These are phyloP conservation scores for Xylocopa sonorina DNA, from an alignment of 1,140 invertebrate species.

Conservation along the genomic window DNA sequence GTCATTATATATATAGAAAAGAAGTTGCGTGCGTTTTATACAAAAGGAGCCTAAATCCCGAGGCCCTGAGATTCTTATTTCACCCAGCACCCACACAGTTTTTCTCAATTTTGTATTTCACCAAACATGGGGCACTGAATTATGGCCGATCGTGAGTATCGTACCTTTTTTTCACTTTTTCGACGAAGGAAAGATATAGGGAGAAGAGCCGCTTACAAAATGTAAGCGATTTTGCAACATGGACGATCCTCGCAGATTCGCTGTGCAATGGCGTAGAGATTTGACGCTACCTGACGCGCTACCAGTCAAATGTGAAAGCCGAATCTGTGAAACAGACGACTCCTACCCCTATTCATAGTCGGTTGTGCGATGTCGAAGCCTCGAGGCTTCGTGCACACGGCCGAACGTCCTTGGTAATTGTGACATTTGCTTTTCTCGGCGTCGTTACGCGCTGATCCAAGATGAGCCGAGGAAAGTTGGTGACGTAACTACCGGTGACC, in stretches of 20 bases:
- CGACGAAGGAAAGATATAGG: background rate
- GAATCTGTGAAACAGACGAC: conserved; percentile 18
- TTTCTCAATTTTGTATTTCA: too few species aligned
- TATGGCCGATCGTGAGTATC: background rate
- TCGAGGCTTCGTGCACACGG: conserved; percentile 46
- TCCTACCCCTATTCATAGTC: conserved; percentile 3
- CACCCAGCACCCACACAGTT: too few species aligned
- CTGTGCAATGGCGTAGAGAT: conserved; percentile 22
- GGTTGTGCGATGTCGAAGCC: conserved; percentile 40
- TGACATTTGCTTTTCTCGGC: conserved; percentile 77
- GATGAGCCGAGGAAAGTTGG: conserved; percentile 59
- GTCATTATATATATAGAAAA: too few species aligned
- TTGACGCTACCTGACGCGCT: background rate
- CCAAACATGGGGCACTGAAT: too few species aligned
- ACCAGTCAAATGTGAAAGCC: conserved; percentile 53
- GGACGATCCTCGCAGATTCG: background rate
- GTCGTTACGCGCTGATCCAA: conserved; percentile 26
- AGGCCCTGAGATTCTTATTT: too few species aligned
- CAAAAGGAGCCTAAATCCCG: too few species aligned
- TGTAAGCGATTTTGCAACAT: conserved; percentile 17
- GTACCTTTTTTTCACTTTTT: background rate
- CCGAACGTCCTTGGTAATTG: conserved; percentile 75
- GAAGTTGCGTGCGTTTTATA: too few species aligned
- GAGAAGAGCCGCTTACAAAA: conserved; percentile 2
- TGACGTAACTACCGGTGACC: conserved; percentile 76